Evolutionary conservation across 37 sponge, comb jelly and placozoan species (phyloP).

Genomic region (Aplysina aerophoba): DNA sequence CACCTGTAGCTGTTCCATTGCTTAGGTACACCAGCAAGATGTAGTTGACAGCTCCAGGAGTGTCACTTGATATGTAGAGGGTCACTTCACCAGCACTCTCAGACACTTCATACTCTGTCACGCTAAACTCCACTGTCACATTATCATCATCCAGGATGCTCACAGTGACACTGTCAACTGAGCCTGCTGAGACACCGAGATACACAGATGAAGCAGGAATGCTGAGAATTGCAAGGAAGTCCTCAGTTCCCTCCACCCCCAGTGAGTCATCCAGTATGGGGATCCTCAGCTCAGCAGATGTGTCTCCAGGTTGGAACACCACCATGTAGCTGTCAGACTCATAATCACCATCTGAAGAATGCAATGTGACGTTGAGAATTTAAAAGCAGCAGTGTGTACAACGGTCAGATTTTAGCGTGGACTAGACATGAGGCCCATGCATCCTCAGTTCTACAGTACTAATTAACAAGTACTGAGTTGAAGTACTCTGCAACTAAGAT

Average conservation of each 20-base stretch:
- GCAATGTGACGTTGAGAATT: too few relatives aligned
- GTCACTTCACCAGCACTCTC: background rate
- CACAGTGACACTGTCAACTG: background rate
- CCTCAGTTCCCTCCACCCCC: background rate
- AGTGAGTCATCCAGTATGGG: background rate
- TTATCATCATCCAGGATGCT: conserved; percentile 7
- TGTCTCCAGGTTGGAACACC: background rate
- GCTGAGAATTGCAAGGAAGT: conserved; percentile 1
- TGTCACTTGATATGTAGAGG: background rate
- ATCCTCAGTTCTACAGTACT: too few relatives aligned
- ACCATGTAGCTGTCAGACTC: background rate
- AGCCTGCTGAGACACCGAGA: background rate
- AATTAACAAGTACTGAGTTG: too few relatives aligned
- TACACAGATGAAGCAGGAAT: background rate
- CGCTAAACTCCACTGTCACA: background rate
- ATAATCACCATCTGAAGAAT: background rate
- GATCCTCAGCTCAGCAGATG: background rate
- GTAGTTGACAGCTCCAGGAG: background rate
- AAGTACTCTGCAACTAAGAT: too few relatives aligned
- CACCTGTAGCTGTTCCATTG: conserved; percentile 22
- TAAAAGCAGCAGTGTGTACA: too few relatives aligned
- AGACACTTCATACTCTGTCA: background rate
- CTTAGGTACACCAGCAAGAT: background rate
- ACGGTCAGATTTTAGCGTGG: too few relatives aligned
- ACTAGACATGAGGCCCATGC: too few relatives aligned